Base-by-base conservation (phyloP, 2,113 vertebrate genomes). In the Micronycteris hirsuta region DNA sequence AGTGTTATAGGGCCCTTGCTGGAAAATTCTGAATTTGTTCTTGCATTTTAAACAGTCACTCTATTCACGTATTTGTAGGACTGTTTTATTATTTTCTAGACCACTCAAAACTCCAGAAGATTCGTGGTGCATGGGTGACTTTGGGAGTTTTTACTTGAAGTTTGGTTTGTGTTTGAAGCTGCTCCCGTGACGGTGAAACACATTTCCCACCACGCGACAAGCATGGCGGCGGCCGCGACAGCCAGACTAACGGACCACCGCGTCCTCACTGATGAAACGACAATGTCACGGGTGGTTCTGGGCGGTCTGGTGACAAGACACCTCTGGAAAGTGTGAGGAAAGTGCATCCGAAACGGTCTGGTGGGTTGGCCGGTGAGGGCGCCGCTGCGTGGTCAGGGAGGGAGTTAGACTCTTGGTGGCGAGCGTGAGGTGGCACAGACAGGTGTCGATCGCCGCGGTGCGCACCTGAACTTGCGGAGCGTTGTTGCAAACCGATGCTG, bases 11-110 rank as follows among this genome's bases (percentile, higher is more conserved):
- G 33, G 58, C 31, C 74, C 9, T 92, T 81, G 47, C 76, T 94
- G 47, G 70, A 95, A 96, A 95, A 67, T 71, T 61, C 49, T 52
- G 81, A 93, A 33, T 88, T 7, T 22, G 36, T 63, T 92, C 52
- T 94, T 88, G 33, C 4, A 68, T 49, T 91, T 86, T 52, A 45
- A 96, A 45, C 86, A 24, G 54, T 20, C 52, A 73, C 26, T 24
- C 24, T 77, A 24, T 7, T 71, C 80, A 31, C 52, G 1, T 68
- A 63, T 49, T 91, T 31, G 70, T 17, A 68, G 15, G 68, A 19
- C 54, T 89, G 6, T 28, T 61, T 28, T 61, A 28, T 56, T 56
- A 6, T 56, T 24, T 56, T 95, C 38, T 86, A 77, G 63, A 43
- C 71, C 45, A 43, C 86, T 86, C 33, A 81, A 26, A 86, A 68